Percentiles rank a stretch among this genome's conserved stretches.
phyloP scores from a whole-genome alignment of 2,113 vertebrate species.

The Heliornis fulica region DNA sequence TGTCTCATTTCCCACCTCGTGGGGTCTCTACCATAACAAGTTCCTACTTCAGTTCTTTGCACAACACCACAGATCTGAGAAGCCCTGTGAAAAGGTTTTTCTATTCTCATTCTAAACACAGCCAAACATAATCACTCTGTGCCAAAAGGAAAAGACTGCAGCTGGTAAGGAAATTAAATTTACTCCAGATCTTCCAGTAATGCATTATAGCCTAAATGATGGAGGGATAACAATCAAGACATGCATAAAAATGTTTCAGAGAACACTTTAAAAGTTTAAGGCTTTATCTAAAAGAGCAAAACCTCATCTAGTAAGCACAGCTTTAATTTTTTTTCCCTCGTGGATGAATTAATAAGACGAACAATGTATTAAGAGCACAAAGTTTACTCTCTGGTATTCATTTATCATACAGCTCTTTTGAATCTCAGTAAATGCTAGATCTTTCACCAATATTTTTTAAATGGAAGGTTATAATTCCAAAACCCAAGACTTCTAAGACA shows the following conservation, averaged over 20 bases:
- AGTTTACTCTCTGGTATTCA: background rate
- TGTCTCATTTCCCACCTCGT: background rate
- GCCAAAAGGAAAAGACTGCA: constrained; percentile 51
- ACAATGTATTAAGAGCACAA: background rate
- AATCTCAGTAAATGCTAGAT: background rate
- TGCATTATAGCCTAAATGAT: constrained; percentile 45
- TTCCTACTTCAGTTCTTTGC: background rate
- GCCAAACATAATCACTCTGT: constrained; percentile 25
- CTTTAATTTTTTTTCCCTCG: background rate
- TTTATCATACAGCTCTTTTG: background rate
- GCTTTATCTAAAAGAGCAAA: background rate
- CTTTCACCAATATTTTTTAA: background rate
- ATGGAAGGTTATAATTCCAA: background rate
- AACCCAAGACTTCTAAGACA: background rate
- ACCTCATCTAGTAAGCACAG: background rate
- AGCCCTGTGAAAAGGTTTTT: constrained; percentile 12
- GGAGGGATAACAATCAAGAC: constrained; percentile 38
- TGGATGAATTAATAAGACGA: background rate
- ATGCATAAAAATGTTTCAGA: constrained; percentile 28
- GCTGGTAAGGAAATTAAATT: constrained; percentile 69
- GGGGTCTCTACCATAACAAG: background rate
- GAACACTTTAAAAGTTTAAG: background rate
- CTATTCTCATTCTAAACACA: constrained; percentile 59
- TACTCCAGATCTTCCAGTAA: constrained; percentile 51
- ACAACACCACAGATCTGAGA: background rate